Conservation (phyloP, 2,797 vertebrate species). For the Falco berigora region DNA sequence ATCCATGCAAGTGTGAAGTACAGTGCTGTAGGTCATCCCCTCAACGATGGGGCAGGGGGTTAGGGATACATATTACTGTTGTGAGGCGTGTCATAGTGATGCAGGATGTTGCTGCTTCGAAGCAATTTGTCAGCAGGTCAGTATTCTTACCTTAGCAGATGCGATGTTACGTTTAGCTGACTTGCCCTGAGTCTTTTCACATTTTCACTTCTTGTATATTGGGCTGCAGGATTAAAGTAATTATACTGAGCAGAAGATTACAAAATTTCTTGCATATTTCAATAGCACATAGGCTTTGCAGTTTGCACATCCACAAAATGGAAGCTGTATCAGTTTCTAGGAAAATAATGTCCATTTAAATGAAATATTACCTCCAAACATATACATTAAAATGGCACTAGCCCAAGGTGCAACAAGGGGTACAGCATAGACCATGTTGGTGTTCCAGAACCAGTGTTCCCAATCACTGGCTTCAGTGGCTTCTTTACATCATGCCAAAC, state of each 20-base stretch:
- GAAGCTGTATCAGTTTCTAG: background rate
- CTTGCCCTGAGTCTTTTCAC: background rate
- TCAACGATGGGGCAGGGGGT: rapidly evolving
- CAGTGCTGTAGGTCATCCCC: background rate
- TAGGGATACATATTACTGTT: background rate
- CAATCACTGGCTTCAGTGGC: background rate
- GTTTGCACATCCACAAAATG: background rate
- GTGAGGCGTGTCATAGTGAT: background rate
- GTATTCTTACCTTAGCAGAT: background rate
- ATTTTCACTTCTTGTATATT: background rate
- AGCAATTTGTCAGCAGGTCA: background rate
- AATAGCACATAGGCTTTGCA: background rate
- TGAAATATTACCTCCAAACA: background rate
- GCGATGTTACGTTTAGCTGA: background rate
- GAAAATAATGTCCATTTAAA: background rate
- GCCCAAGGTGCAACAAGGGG: background rate
- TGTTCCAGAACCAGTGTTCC: background rate
- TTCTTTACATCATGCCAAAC: background rate
- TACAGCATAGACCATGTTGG: background rate
- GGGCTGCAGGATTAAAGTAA: background rate
- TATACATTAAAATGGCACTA: background rate
- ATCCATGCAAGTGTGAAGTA: background rate
- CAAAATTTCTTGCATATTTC: background rate
- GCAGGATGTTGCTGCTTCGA: background rate
- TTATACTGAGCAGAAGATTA: background rate